Evolutionary conservation across 1,140 invertebrate genomes (phyloP), one percentile per base, ranked within the genome.

Genomic region (Capitella teleta): DNA sequence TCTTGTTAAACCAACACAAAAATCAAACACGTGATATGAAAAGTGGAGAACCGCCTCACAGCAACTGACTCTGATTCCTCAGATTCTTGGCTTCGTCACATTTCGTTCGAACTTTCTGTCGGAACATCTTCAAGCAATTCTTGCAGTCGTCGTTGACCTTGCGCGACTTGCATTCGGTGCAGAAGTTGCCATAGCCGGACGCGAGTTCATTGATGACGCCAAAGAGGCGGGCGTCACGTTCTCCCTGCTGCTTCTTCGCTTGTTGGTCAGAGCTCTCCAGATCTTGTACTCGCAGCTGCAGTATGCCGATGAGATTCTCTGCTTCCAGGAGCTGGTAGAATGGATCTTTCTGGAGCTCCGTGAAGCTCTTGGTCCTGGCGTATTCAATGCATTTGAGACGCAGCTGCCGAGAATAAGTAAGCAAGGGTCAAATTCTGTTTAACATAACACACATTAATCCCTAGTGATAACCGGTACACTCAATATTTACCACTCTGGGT

Each of bases 121-220:
- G 53, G 26, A 36, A 54, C 47, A 50, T 54, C 28, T 51, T 50
- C 30, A 54, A 34, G 32, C 53, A 54, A 42, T 50, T 54, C 26
- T 44, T 45, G 25, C 53, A 54, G 6, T 25, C 26, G 41, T 54
- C 53, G 24, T 54, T 54, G 14, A 54, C 25, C 18, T 34, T 41
- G 4, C 53, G 24, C 0, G 47, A 50, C 36, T 54, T 54, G 43
- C 53, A 54, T 16, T 54, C 47, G n/a, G 47, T 51, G 24, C 53
- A 54, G 28, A 54, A 54, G 28, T 46, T 44, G 6, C 47, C 47
- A 28, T 54, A 54, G 10, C 47, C 48, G 10, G 53, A 45, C 14
- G 53, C 47, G 5, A 54, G 37, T 26, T 54, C 53, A 25, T 46
- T 54, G n/a, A 54, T 44, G 28, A 30, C 28, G 5, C 53, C 53